A percentile compares a stretch with the other conserved stretches of the same genome.
phyloP scores from a whole-genome alignment of 2,797 vertebrate genomes.

The Hemibagrus guttatus region DNA sequence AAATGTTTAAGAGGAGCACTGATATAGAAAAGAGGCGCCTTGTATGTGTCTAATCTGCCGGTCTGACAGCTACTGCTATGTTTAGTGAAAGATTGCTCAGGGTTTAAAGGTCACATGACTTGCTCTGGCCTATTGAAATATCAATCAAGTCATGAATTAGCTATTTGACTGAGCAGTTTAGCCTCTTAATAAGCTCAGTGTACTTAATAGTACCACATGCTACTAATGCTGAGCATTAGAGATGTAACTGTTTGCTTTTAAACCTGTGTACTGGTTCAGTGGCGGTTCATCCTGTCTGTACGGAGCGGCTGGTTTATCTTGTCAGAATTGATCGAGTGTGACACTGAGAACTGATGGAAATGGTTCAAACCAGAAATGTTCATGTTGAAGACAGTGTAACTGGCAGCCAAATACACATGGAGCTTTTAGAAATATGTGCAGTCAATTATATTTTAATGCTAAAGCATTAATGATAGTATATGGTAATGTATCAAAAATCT shows the following conservation, averaged over 20 bases:
- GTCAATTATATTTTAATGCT: neutral
- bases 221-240: neutral
- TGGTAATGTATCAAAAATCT: neutral
- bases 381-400: neutral
- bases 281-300: neutral
- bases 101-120: conserved; percentile 1
- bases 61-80: neutral
- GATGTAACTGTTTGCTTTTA: neutral
- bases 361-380: neutral
- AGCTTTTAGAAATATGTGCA: neutral
- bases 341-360: neutral
- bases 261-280: neutral
- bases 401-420: neutral
- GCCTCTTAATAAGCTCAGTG: neutral
- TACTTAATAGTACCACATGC: neutral
- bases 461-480: neutral
- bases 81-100: neutral
- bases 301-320: neutral
- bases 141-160: conserved; percentile 14
- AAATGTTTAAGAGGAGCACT: neutral
- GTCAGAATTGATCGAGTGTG: neutral
- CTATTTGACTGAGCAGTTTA: neutral
- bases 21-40: neutral
- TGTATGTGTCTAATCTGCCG: neutral
- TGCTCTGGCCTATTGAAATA: neutral